Base-by-base conservation (phyloP, 2,888 invertebrate species). In the Halocaridina rubra region DNA sequence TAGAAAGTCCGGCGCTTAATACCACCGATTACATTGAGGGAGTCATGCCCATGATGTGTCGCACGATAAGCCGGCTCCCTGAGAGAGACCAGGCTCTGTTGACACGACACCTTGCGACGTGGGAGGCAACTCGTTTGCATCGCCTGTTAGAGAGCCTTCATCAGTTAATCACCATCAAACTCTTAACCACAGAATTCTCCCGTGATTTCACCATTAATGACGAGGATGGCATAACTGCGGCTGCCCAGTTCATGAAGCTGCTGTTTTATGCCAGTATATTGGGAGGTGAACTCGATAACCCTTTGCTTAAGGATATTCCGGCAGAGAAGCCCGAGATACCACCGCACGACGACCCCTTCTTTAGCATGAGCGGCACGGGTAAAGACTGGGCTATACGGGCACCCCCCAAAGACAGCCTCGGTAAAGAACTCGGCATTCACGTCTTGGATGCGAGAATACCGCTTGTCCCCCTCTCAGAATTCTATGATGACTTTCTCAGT, bases 401-500 rank as follows among this genome's bases (percentile, higher is more conserved):
- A 16, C 79, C 85, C 8, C 81, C 85, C 24, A 84, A 92, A 77
- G 94, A 94, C 89, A 93, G 93, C n/a, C 91, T 95, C 90, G 96
- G 94, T 87, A 90, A 90, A 87, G 95, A 95, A 92, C 93, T 98
- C 90, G 94, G 94, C 89, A 92, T 96, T 89, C 94, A 94, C 90
- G 93, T 95, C 27, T 91, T 96, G 90, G 96, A 98, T 90, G 95
- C 96, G 90, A 94, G 97, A 74, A 94, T 94, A 90, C 97, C 98
- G 53, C 93, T 94, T 89, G 93, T 98, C 90, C 94, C 96, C 81
- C 96, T 95, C 90, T 94, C 95, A 88, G 97, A 98, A 90, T 98
- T 98, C 92, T 97, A 98, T 91, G 98, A 98, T 91, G 98, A 98
- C 91, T 95, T 96, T 0, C 92, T 98, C 74, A 97, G 97, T 92